A percentile compares a stretch with the other conserved stretches of the same genome.
phyloP scores from a whole-genome alignment of 2,797 vertebrate species.

The Rhynchonycteris naso region DNA sequence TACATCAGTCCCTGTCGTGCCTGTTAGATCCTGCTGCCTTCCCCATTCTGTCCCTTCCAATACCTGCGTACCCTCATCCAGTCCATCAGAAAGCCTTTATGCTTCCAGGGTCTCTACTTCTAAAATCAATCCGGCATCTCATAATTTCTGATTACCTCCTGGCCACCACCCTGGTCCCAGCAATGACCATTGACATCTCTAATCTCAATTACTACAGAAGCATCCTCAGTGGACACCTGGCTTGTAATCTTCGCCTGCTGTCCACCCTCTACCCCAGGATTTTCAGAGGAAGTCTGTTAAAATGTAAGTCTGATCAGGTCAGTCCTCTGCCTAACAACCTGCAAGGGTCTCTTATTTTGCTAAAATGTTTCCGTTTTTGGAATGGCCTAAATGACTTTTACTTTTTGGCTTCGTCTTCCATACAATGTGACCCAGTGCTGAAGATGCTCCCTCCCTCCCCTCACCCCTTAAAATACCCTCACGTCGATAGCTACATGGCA shows the following conservation, averaged over 20 bases:
- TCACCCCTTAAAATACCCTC: background rate
- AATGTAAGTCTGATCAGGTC: background rate
- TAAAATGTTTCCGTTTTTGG: background rate
- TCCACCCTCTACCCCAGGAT: background rate
- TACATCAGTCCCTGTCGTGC: background rate
- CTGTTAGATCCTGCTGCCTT: background rate
- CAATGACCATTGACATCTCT: background rate
- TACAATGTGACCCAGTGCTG: rapidly evolving
- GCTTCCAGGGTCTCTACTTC: background rate
- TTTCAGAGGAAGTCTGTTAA: background rate
- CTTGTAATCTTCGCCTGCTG: background rate
- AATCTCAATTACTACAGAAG: background rate
- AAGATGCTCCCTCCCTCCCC: background rate
- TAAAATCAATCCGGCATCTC: background rate
- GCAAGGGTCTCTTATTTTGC: background rate
- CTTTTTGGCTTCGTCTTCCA: background rate
- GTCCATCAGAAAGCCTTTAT: background rate
- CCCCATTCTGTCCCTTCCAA: background rate
- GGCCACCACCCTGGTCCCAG: too few species aligned
- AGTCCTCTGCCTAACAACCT: background rate
- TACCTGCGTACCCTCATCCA: background rate
- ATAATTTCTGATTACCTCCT: background rate
- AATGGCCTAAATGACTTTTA: background rate
- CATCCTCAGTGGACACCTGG: background rate
- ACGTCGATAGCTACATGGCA: background rate